A percentile compares a stretch with the other conserved stretches of the same genome.
phyloP scores from a whole-genome alignment of 2,888 invertebrate species.

The Limulus polyphemus region DNA sequence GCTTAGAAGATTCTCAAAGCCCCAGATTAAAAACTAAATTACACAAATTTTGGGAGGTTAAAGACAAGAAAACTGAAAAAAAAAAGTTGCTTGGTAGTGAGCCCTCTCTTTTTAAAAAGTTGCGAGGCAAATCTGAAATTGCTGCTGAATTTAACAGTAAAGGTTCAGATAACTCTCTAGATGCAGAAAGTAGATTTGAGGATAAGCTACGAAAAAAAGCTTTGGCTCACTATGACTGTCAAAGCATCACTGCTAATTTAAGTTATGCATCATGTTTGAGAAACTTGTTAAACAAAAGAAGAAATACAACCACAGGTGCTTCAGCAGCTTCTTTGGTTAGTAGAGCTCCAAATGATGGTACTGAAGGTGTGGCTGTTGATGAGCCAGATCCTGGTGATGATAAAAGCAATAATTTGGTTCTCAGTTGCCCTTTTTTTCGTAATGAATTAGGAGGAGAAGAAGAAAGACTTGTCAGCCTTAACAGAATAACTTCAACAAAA shows the following conservation, averaged over 20 bases:
- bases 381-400: slow-evolving; percentile 53
- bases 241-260: slow-evolving; percentile 71
- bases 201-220: slow-evolving; percentile 60
- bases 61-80: slow-evolving; percentile 31
- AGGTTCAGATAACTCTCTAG: slow-evolving; percentile 26
- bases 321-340: slow-evolving; percentile 65
- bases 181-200: slow-evolving; percentile 42
- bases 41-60: slow-evolving; percentile 54
- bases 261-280: slow-evolving; percentile 47
- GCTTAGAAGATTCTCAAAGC: slow-evolving; percentile 41
- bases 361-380: slow-evolving; percentile 10
- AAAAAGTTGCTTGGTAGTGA: slow-evolving; percentile 15
- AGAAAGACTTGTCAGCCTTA: slow-evolving; percentile 66
- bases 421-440: slow-evolving; percentile 81
- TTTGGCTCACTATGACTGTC: slow-evolving; percentile 83
- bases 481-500: slow-evolving; percentile 42
- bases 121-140: slow-evolving; percentile 23
- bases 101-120: slow-evolving; percentile 27
- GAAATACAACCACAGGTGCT: slow-evolving; percentile 76
- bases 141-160: slow-evolving; percentile 28
- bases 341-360: slow-evolving; percentile 26
- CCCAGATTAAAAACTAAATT: slow-evolving; percentile 63
- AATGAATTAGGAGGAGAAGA: slow-evolving; percentile 87
- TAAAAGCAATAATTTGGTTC: slow-evolving; percentile 63
- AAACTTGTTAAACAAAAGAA: slow-evolving; percentile 53